These are phyloP conservation scores for Pedetes capensis DNA, from an alignment of 2,113 vertebrate genomes.

Conservation along the genomic window DNA sequence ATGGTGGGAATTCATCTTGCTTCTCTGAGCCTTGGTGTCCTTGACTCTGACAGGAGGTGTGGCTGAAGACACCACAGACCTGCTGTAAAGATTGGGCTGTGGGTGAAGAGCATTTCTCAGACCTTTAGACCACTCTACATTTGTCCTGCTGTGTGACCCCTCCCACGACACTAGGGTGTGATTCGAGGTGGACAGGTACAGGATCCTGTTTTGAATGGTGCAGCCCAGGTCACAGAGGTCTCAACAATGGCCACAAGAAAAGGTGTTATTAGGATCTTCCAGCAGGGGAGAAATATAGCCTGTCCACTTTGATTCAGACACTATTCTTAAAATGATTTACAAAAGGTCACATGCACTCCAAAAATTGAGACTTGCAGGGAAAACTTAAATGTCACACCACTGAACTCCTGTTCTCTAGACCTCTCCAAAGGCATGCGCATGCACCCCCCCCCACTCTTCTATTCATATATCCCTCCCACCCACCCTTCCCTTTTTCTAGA, in stretches of 20 bases:
- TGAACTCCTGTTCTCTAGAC: not conserved
- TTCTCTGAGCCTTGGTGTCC: not conserved
- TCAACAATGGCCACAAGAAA: not conserved
- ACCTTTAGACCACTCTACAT: too few species aligned
- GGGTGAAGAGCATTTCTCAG: too few species aligned
- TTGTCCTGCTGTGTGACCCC: too few species aligned
- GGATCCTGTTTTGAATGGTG: not conserved
- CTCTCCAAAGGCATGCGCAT: not conserved
- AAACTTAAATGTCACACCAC: not conserved
- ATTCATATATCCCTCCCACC: fast-evolving
- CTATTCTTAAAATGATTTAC: not conserved
- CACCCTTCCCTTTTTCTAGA: not conserved
- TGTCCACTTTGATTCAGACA: not conserved
- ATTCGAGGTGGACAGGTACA: not conserved
- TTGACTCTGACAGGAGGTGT: not conserved
- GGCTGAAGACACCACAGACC: not conserved
- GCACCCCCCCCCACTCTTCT: not conserved
- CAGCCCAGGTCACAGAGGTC: not conserved
- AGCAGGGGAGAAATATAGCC: not conserved
- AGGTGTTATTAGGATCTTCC: not conserved
- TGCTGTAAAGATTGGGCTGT: not conserved
- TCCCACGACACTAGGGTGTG: too few species aligned
- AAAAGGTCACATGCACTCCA: not conserved
- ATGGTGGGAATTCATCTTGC: not conserved
- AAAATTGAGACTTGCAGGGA: not conserved